phyloP scores from a whole-genome alignment of 2,888 invertebrate genomes.

The Tachina fera region DNA sequence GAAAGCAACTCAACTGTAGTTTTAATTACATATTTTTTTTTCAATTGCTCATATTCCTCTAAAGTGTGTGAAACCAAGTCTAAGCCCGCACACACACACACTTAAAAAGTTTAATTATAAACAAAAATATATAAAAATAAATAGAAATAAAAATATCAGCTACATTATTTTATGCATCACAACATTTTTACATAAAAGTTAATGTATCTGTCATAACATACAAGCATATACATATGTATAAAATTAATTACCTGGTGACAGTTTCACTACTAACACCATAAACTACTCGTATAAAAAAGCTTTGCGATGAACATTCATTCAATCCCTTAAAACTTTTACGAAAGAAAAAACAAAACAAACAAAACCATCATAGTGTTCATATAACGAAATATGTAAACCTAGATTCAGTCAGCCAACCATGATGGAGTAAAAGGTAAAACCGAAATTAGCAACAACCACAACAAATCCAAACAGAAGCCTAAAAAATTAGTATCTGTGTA shows the following conservation, averaged over 20 bases:
- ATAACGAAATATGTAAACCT: slow-evolving; percentile 40
- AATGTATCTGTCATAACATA: neutral
- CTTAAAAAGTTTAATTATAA: slow-evolving; percentile 10
- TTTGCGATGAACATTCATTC: slow-evolving; percentile 1
- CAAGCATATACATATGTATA: neutral
- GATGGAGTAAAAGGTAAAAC: slow-evolving; percentile 38
- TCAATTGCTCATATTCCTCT: neutral
- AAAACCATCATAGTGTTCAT: slow-evolving; percentile 19
- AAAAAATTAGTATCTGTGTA: neutral
- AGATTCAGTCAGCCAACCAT: slow-evolving; percentile 58
- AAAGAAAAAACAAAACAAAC: slow-evolving; percentile 7
- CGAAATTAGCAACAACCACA: slow-evolving; percentile 5
- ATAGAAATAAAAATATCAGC: neutral
- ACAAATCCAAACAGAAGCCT: slow-evolving; percentile 16
- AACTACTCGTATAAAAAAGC: slow-evolving; percentile 38
- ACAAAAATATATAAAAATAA: neutral
- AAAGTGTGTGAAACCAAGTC: slow-evolving; percentile 15
- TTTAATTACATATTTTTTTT: neutral
- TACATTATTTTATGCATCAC: neutral
- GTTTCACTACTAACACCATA: slow-evolving; percentile 53
- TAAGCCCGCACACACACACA: neutral
- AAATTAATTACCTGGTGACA: slow-evolving; percentile 66
- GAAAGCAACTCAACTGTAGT: slow-evolving; percentile 21
- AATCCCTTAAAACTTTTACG: slow-evolving; percentile 3
- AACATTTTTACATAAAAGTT: neutral